Percentiles rank a stretch among this genome's conserved stretches.
phyloP scores from a whole-genome alignment of 1,140 invertebrate species.

The Chlorops oryzae region DNA sequence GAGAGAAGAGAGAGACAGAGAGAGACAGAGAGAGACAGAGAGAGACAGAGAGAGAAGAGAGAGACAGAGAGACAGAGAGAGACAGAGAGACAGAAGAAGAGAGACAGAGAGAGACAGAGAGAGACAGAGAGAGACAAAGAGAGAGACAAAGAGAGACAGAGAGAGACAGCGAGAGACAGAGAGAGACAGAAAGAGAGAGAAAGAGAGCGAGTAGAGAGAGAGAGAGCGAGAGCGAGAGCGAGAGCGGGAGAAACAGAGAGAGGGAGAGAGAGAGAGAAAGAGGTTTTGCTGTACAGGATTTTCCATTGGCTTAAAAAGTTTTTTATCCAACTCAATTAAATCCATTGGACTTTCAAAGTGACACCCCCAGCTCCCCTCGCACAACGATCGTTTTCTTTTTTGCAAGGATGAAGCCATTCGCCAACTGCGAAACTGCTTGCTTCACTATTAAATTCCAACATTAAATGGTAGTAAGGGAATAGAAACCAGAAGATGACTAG shows the following conservation, averaged over 20 bases:
- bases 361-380: too few species aligned
- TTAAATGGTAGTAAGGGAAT: too few species aligned
- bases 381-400: too few species aligned
- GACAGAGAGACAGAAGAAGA: not conserved
- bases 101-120: not conserved
- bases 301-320: too few species aligned
- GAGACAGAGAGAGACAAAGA: not conserved
- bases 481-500: too few species aligned
- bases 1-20: not conserved
- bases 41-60: not conserved
- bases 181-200: not conserved
- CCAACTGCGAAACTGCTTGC: too few species aligned
- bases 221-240: not conserved
- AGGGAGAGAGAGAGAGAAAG: not conserved
- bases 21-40: not conserved
- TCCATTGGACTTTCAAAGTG: too few species aligned
- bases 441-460: too few species aligned
- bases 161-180: not conserved
- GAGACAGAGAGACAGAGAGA: not conserved
- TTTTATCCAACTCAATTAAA: too few species aligned
- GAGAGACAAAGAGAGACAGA: not conserved
- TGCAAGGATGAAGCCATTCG: too few species aligned
- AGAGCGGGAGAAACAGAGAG: not conserved
- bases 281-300: too few species aligned
- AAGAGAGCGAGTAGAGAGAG: not conserved